phyloP scores from a whole-genome alignment of 2,888 invertebrate species.

The Urechis unicinctus region DNA sequence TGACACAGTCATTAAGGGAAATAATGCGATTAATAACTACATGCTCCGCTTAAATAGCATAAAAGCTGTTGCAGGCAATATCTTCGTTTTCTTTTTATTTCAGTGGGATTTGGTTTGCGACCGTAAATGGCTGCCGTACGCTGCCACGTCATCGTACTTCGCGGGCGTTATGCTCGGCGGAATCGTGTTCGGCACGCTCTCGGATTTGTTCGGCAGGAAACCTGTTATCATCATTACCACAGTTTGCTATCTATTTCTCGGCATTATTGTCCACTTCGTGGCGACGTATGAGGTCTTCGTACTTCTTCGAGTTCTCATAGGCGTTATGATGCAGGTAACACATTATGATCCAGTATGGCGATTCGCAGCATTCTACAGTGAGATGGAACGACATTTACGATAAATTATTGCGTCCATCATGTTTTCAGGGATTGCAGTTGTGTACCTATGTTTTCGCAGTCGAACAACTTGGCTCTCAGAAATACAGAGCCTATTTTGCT shows the following conservation, averaged over 20 bases:
- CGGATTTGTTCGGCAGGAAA: constrained; percentile 31
- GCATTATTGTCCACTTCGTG: constrained; percentile 25
- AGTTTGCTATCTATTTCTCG: constrained; percentile 24
- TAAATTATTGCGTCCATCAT: too few species aligned
- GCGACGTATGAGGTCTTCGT: constrained; percentile 27
- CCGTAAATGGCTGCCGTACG: constrained; percentile 20
- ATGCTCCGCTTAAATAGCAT: too few species aligned
- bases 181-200: constrained; percentile 31
- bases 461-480: constrained; percentile 51
- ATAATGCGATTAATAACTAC: too few species aligned
- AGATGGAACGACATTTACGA: too few species aligned
- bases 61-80: too few species aligned
- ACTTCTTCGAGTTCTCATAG: constrained; percentile 28
- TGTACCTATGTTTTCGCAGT: constrained; percentile 51
- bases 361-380: too few species aligned
- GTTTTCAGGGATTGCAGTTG: constrained; percentile 47
- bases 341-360: neutral
- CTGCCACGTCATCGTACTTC: constrained; percentile 36
- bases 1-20: too few species aligned
- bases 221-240: constrained; percentile 28
- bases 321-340: constrained; percentile 32
- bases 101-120: constrained; percentile 36
- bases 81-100: too few species aligned
- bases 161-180: constrained; percentile 38
- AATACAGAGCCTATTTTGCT: constrained; percentile 48